These are phyloP conservation scores for Orius laevigatus DNA, from an alignment of 1,140 invertebrate genomes.

Conservation along the genomic window DNA sequence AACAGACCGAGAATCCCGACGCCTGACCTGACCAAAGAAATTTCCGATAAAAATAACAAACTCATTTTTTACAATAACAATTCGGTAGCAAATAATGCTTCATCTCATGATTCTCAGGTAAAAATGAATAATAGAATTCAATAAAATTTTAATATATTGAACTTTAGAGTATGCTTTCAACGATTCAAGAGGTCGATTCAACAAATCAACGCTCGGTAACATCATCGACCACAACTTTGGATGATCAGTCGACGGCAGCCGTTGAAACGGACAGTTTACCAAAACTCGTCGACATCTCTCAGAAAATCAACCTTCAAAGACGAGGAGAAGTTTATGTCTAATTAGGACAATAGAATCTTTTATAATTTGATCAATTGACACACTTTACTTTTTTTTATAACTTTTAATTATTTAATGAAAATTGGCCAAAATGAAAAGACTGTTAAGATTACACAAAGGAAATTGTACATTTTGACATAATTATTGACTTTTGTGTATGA, in stretches of 20 bases:
- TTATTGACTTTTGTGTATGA: too few relatives aligned
- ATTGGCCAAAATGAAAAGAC: too few relatives aligned
- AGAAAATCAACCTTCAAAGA: constrained; percentile 27
- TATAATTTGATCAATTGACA: too few relatives aligned
- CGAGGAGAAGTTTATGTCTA: constrained; percentile 34
- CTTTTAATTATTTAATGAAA: too few relatives aligned
- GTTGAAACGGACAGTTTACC: constrained; percentile 24
- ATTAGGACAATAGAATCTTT: too few relatives aligned
- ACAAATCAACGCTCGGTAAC: constrained; percentile 20
- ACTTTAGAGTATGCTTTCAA: constrained; percentile 54
- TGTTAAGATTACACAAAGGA: too few relatives aligned
- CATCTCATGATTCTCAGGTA: neutral
- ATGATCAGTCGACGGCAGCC: constrained; percentile 24
- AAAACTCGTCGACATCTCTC: too few relatives aligned
- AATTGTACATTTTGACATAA: too few relatives aligned
- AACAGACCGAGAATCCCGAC: constrained; percentile 69
- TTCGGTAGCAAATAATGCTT: constrained; percentile 27
- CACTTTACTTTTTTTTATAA: too few relatives aligned
- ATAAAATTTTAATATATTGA: constrained; percentile 1
- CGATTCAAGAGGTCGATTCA: constrained; percentile 57
- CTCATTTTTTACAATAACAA: constrained; percentile 31
- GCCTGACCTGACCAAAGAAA: constrained; percentile 65
- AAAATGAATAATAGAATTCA: too few relatives aligned
- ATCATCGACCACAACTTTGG: constrained; percentile 24
- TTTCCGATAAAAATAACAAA: constrained; percentile 29